Evolutionary conservation across 1,140 invertebrate species (phyloP).

Genomic region (Caenorhabditis elegans): WBcel235 BX284606.5:4300001-4300500

Average conservation of each 20-base stretch:
- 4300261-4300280: too few species aligned
- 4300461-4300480: constrained; percentile 86
- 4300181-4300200: constrained; percentile 92
- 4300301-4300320: neutral
- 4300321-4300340: constrained; percentile 53
- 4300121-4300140: constrained; percentile 96
- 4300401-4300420: constrained; percentile 99
- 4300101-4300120: constrained; percentile 90
- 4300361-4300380: constrained; percentile 97
- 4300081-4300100: constrained; percentile 73
- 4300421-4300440: constrained; percentile 82
- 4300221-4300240: constrained; percentile 84
- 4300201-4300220: constrained; percentile 99
- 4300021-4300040: constrained; percentile 86
- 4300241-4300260: too few species aligned
- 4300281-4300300: too few species aligned
- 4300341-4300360: constrained; percentile 79
- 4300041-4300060: constrained; percentile 89
- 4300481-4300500: constrained; percentile 92
- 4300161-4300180: constrained; percentile 84
- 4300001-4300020: constrained; percentile 90
- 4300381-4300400: constrained; percentile 96
- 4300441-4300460: constrained; percentile 58
- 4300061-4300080: constrained; percentile 95
- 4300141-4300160: constrained; percentile 99